These are phyloP conservation scores for Callorhinus ursinus DNA, from an alignment of 2,113 vertebrate genomes.

Conservation along the genomic window DNA sequence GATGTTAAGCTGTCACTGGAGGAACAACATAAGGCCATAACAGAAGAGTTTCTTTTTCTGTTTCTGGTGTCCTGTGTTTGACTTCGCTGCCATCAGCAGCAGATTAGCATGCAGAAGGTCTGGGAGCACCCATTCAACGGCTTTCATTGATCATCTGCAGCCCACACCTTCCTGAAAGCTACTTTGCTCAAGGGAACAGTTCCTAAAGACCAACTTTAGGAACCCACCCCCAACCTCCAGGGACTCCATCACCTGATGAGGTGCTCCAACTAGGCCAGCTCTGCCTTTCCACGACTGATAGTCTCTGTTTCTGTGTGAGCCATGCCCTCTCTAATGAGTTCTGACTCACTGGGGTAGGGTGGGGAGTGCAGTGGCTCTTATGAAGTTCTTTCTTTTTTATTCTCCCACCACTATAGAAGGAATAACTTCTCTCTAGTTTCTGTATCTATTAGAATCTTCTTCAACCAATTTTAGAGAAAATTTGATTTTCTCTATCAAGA, in stretches of 20 bases:
- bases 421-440: not conserved
- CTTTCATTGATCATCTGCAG: not conserved
- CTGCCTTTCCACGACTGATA: not conserved
- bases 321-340: not conserved
- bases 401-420: not conserved
- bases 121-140: too few species aligned
- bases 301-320: not conserved
- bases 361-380: not conserved
- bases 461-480: not conserved
- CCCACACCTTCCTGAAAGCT: too few species aligned
- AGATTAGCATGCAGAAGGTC: not conserved
- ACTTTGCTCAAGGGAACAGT: not conserved
- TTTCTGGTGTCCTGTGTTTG: not conserved
- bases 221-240: not conserved
- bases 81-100: not conserved
- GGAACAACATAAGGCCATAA: not conserved
- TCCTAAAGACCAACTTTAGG: not conserved
- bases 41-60: not conserved
- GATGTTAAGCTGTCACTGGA: not conserved
- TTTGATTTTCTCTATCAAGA: not conserved
- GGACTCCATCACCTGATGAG: not conserved
- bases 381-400: not conserved
- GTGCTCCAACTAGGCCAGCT: not conserved
- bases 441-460: not conserved
- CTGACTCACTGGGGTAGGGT: not conserved